A percentile compares a stretch with the other conserved stretches of the same genome.
These are phyloP conservation scores for Enteromius treurensis DNA, from an alignment of 2,797 vertebrate species.

Conservation along the genomic window DNA sequence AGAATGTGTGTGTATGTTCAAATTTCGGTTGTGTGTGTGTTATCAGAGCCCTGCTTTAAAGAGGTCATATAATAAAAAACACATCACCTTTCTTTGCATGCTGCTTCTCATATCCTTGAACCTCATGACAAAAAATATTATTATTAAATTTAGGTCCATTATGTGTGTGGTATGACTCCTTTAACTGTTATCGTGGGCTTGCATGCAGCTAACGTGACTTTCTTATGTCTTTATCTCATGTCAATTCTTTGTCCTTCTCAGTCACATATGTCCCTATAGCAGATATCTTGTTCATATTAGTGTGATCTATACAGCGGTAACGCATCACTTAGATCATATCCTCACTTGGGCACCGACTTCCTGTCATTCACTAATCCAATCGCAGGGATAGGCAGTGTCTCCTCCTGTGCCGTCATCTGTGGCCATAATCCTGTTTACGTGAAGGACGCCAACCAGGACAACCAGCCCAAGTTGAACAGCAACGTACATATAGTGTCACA, in stretches of 20 bases:
- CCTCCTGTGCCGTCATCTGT: slow-evolving; percentile 24
- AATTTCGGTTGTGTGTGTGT: neutral
- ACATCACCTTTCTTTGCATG: neutral
- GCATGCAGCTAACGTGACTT: neutral
- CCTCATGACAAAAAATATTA: neutral
- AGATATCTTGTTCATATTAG: slow-evolving; percentile 1
- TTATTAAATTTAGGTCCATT: neutral
- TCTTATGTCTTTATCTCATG: slow-evolving; percentile 53
- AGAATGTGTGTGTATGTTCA: neutral
- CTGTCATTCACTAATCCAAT: slow-evolving; percentile 46
- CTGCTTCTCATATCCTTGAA: neutral
- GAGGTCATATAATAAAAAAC: neutral
- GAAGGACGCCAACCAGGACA: slow-evolving; percentile 45
- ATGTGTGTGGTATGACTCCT: neutral
- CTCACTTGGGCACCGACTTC: slow-evolving; percentile 11
- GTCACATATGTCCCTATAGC: slow-evolving; percentile 57
- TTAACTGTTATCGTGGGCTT: neutral
- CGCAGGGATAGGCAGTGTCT: slow-evolving; percentile 9
- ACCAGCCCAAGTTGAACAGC: slow-evolving; percentile 6
- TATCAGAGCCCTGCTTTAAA: neutral
- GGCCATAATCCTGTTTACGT: slow-evolving; percentile 36
- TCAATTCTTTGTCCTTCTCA: slow-evolving; percentile 52
- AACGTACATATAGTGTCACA: slow-evolving; percentile 11
- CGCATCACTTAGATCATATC: slow-evolving; percentile 31
- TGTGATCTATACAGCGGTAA: neutral